A percentile compares a stretch with the other conserved stretches of the same genome.
phyloP scores from a whole-genome alignment of 2,797 vertebrate genomes.

The Toxotes lorentzi region DNA sequence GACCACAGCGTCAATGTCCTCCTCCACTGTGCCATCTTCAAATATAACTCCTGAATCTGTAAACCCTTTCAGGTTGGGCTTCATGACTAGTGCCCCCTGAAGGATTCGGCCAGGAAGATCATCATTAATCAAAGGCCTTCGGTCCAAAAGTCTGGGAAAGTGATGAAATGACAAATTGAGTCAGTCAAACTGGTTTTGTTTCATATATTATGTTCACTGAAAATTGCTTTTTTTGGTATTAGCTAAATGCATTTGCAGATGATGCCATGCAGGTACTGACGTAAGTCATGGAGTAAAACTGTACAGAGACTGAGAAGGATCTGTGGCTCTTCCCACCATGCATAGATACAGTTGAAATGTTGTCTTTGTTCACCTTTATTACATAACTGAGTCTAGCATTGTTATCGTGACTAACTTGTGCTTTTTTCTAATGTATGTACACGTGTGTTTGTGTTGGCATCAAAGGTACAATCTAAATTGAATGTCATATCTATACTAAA shows the following conservation, averaged over 20 bases:
- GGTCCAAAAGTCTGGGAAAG: slow-evolving; percentile 74
- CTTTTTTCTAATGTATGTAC: too few relatives aligned
- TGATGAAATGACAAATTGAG: background rate
- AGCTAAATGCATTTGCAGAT: background rate
- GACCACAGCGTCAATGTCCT: slow-evolving; percentile 82
- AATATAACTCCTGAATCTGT: slow-evolving; percentile 78
- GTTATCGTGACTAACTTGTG: background rate
- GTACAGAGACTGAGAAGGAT: background rate
- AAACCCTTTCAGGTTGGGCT: slow-evolving; percentile 81
- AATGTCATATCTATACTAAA: too few relatives aligned
- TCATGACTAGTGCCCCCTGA: slow-evolving; percentile 80
- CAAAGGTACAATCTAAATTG: too few relatives aligned
- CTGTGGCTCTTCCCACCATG: too few relatives aligned
- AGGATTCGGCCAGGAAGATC: slow-evolving; percentile 85
- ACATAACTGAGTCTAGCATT: background rate
- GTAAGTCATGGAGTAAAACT: background rate
- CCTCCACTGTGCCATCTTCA: slow-evolving; percentile 82
- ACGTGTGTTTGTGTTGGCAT: too few relatives aligned
- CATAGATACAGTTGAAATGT: background rate
- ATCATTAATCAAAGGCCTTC: slow-evolving; percentile 77
- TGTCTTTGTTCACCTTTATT: background rate
- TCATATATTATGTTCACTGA: background rate
- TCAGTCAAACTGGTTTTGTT: background rate
- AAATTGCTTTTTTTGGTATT: background rate
- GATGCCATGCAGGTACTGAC: too few relatives aligned